phyloP scores from a whole-genome alignment of 2,797 vertebrate species.

The Macrochelys suwanniensis region DNA sequence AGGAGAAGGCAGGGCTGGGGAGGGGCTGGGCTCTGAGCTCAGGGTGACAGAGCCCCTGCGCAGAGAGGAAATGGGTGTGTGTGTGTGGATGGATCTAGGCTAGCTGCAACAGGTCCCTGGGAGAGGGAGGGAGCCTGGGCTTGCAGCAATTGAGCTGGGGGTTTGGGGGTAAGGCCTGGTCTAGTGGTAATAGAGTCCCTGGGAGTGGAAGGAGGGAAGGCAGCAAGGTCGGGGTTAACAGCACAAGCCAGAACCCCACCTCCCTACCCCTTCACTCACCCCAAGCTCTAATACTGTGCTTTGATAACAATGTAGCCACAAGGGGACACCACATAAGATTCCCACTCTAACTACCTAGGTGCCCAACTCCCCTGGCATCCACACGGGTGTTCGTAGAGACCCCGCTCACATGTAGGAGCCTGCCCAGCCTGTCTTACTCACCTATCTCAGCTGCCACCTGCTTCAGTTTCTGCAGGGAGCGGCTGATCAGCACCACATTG shows the following conservation, averaged over 20 bases:
- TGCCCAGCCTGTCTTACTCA: background rate
- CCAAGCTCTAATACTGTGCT: background rate
- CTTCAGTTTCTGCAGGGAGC: conserved; percentile 81
- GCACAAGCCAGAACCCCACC: background rate
- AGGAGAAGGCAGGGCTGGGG: background rate
- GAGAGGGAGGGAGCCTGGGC: background rate
- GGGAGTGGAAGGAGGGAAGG: background rate
- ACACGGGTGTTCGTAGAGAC: too few species aligned
- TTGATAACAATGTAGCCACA: fast-evolving
- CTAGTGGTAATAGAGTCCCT: background rate
- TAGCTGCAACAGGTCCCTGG: background rate
- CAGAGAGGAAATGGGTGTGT: background rate
- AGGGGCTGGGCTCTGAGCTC: background rate
- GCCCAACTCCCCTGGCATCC: too few species aligned
- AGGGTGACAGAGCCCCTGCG: background rate
- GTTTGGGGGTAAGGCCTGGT: background rate
- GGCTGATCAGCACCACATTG: conserved; percentile 84
- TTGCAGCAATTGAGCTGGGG: background rate
- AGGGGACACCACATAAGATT: too few species aligned
- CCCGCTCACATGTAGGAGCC: too few species aligned
- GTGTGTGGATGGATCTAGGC: too few species aligned
- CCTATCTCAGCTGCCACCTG: conserved; percentile 83
- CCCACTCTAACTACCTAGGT: fast-evolving
- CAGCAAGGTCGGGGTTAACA: background rate
- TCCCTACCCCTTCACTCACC: too few species aligned